Evolutionary conservation across 1,140 invertebrate genomes (phyloP), one percentile per base, ranked within the genome.

Genomic region (Lutraria rhynchaena): DNA sequence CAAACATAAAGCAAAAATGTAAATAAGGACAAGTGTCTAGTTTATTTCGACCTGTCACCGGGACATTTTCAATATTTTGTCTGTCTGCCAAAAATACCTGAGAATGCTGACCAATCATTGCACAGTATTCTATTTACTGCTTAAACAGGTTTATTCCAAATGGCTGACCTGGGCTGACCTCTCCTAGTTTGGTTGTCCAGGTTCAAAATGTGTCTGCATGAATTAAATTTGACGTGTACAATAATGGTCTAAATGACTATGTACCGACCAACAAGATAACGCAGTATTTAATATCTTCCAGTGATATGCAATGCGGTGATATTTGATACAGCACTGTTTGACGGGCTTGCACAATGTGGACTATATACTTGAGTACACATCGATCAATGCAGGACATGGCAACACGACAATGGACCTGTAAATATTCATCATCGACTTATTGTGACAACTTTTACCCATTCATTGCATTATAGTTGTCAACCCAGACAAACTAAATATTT

Each of bases 321-420:
- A 80, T 80, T 70, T 80, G 76, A 80, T 80, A 80, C 70, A 44
- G 51, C 65, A 37, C 65, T 70, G 60, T 60, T 80, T 60, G 63
- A 37, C 63, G 44, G 76, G 65, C 67, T 80, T 80, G 65, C 76
- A 80, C 76, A 80, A 80, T 80, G 46, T 51, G 65, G 63, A 51
- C 65, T 58, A 44, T 53, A 80, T 80, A 80, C 76, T 51, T 70
- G 76, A 80, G 53, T 80, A 65, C 76, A 70, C 76, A 67, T 17
- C 15, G 55, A 80, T 80, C 76, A 80, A 80, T 80, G 76, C 65
- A 70, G 76, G 65, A 57, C 76, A 55, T 35, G 35, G 63, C 53
- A 46, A 80, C 63, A 27, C 19, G 22, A 80, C 51, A 77, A 75
- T 49, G 55, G 58, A 49, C 73, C 44, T 49, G 33, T 44, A 44